phyloP scores from a whole-genome alignment of 2,113 vertebrate genomes.

The Tenrec ecaudatus region DNA sequence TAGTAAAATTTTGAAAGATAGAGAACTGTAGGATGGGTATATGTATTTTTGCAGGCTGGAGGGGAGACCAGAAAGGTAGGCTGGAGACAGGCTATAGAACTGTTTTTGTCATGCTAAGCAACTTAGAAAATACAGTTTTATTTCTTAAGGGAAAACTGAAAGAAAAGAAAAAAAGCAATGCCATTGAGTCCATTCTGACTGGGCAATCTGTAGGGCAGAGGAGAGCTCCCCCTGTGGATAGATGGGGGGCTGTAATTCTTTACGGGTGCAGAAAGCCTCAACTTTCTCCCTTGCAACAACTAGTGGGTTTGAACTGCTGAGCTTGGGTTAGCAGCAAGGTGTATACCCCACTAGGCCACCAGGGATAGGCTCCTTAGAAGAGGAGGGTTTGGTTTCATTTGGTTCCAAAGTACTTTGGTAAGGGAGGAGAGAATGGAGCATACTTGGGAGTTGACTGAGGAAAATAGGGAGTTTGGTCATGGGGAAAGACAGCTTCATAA shows the following conservation, averaged over 20 bases:
- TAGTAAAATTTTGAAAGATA: background rate
- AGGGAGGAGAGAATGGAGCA: background rate
- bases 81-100: accelerated
- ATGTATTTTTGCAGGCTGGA: background rate
- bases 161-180: no score
- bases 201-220: no score
- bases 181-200: no score
- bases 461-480: background rate
- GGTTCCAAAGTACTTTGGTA: background rate
- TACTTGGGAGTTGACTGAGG: background rate
- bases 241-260: no score
- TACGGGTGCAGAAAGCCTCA: no score
- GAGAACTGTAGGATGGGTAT: no score
- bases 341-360: no score
- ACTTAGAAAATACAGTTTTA: background rate
- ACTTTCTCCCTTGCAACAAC: no score
- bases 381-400: background rate
- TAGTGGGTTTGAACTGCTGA: no score
- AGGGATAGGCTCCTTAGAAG: background rate
- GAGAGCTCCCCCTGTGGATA: no score
- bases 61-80: background rate
- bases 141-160: background rate
- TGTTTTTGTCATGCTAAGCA: background rate
- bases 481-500: background rate
- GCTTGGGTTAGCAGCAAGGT: no score